Evolutionary conservation across 2,888 invertebrate genomes (phyloP), one percentile per base, ranked within the genome.

Genomic region (Rugalucina vietnamica): DNA sequence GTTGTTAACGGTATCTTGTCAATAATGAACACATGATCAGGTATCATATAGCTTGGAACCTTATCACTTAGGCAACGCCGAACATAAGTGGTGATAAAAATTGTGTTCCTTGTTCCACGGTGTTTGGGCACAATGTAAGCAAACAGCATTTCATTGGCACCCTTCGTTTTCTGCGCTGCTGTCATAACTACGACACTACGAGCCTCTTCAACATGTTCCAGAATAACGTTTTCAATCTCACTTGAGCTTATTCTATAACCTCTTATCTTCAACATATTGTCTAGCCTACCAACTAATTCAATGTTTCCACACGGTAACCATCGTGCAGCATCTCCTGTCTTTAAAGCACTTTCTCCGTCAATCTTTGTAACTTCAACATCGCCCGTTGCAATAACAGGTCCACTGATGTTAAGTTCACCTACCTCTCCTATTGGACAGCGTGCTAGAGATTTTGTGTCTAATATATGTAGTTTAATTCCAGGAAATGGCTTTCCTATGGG

Each of bases 401-500:
- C 78, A 14, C 78, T 70, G 24, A 78, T 78, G 37, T 70, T 71
- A 18, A 78, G 37, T 72, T 78, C 78, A 24, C 78, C 78, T 27
- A 50, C 49, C 1, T 36, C 37, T 49, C 78, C 78, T 18, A 78
- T 24, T 21, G 78, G 78, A 21, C 72, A 71, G 0, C 50, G 49
- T 39, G 27, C 37, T 27, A 72, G 34, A 70, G 71, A 36, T 21
- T 39, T 5, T 34, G 70, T 43, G 24, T 78, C 57, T 24, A 78
- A 27, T 34, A 78, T 65, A 5, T 71, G 43, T n/a, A 71, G 18
- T 27, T 27, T 50, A n/a, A 78, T 70, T 21, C 78, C 78, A 36
- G 78, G 78, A 18, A 78, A 49, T 37, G 78, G 78, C 34, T 57
- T 71, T n/a, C 78, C 78, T 4, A 78, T 72, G 5, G 78, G 78